Conservation (phyloP, 2,797 vertebrate genomes). For the Eupleurogrammus muticus region DNA sequence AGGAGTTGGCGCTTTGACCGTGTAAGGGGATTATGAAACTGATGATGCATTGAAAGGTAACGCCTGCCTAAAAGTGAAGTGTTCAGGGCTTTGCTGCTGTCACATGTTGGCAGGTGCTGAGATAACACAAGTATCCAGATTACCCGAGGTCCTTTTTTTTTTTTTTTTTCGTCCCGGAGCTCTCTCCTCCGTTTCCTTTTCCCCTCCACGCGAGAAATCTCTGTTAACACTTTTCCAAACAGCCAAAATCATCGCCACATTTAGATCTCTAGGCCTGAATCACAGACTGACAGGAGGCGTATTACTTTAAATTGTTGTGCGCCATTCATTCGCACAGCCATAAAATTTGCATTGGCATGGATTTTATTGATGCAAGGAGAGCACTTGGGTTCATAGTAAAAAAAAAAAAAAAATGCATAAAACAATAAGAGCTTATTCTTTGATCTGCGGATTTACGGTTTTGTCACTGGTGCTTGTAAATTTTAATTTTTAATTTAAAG, state of each 20-base stretch:
- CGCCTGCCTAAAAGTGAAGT: constrained; percentile 79
- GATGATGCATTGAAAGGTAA: constrained; percentile 84
- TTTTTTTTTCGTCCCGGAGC: constrained; percentile 46
- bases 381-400: neutral
- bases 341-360: neutral
- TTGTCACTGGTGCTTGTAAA: neutral
- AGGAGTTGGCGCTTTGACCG: constrained; percentile 74
- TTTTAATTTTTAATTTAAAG: neutral
- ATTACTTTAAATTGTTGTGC: neutral
- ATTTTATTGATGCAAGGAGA: constrained; percentile 1
- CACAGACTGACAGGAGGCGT: constrained; percentile 13
- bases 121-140: constrained; percentile 80
- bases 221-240: constrained; percentile 53
- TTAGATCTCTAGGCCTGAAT: constrained; percentile 15
- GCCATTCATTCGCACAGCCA: neutral
- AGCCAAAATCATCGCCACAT: constrained; percentile 48
- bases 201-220: constrained; percentile 49
- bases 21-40: constrained; percentile 84
- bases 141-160: constrained; percentile 76
- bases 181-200: neutral
- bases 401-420: too few species aligned
- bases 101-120: constrained; percentile 74
- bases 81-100: constrained; percentile 77
- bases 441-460: neutral
- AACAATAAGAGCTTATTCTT: neutral